These are phyloP conservation scores for Drosophila melanica DNA, from an alignment of 1,140 invertebrate species.

Conservation along the genomic window DNA sequence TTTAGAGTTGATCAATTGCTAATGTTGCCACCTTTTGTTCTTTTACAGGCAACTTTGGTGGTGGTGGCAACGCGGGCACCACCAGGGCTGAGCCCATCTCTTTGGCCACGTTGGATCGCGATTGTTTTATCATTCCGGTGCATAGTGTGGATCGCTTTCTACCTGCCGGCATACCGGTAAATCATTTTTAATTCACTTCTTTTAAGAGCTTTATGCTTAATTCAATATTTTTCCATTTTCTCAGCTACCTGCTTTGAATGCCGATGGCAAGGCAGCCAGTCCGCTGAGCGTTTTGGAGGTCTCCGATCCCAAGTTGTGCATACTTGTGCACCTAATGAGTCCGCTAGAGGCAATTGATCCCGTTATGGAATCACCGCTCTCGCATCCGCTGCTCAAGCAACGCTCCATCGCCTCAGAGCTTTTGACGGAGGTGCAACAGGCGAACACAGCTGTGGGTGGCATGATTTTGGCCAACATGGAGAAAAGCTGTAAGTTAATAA, in stretches of 20 bases:
- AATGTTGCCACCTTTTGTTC: background rate
- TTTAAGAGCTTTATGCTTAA: background rate
- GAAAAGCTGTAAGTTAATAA: slow-evolving; percentile 87
- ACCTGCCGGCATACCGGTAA: slow-evolving; percentile 93
- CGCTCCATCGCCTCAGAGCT: slow-evolving; percentile 90
- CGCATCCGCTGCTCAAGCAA: slow-evolving; percentile 90
- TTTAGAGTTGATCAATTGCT: background rate
- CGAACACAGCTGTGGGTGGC: slow-evolving; percentile 89
- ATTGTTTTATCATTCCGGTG: slow-evolving; percentile 95
- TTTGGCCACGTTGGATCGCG: slow-evolving; percentile 90
- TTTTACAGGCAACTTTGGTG: slow-evolving; percentile 74
- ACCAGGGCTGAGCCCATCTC: slow-evolving; percentile 88
- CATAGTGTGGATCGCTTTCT: slow-evolving; percentile 93
- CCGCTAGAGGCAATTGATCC: slow-evolving; percentile 92
- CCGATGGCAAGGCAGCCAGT: slow-evolving; percentile 86
- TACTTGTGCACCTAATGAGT: slow-evolving; percentile 94
- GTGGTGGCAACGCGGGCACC: slow-evolving; percentile 55
- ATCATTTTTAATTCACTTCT: background rate
- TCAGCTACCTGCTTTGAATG: slow-evolving; percentile 85
- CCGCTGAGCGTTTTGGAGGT: slow-evolving; percentile 92
- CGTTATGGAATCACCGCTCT: slow-evolving; percentile 91
- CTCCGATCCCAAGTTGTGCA: slow-evolving; percentile 93
- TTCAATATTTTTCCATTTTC: background rate
- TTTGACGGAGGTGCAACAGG: slow-evolving; percentile 89
- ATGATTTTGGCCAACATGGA: slow-evolving; percentile 95